Conservation (phyloP, 2,113 vertebrate species). For the Cebus imitator region DNA sequence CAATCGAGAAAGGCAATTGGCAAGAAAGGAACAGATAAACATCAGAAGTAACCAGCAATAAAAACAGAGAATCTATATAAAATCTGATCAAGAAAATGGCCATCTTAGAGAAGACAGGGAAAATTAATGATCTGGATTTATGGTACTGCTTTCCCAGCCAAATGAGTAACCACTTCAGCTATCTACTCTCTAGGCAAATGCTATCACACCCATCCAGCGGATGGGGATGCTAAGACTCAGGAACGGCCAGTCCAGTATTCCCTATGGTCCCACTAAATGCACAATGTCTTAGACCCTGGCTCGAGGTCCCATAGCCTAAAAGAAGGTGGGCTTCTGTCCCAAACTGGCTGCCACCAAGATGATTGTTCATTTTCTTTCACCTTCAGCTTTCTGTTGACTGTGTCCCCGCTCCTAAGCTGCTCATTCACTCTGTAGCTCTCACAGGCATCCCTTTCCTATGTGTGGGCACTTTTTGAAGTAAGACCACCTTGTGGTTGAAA, state of each 20-base stretch:
- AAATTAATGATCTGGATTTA: background rate
- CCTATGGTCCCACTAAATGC: background rate
- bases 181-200: background rate
- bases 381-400: background rate
- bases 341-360: background rate
- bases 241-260: background rate
- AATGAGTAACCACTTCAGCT: background rate
- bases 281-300: background rate
- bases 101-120: background rate
- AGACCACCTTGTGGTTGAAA: background rate
- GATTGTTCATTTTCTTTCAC: background rate
- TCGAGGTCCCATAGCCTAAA: background rate
- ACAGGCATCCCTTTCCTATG: background rate
- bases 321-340: background rate
- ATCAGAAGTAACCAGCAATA: background rate
- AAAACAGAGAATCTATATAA: background rate
- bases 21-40: background rate
- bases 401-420: background rate
- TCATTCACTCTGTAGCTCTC: background rate
- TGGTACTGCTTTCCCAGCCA: background rate
- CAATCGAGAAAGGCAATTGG: background rate
- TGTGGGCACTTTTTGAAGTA: background rate
- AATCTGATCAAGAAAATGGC: background rate
- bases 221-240: background rate
- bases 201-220: background rate